Base-by-base conservation (phyloP, 2,113 vertebrate species). In the Phrynosoma blainvillii region DNA sequence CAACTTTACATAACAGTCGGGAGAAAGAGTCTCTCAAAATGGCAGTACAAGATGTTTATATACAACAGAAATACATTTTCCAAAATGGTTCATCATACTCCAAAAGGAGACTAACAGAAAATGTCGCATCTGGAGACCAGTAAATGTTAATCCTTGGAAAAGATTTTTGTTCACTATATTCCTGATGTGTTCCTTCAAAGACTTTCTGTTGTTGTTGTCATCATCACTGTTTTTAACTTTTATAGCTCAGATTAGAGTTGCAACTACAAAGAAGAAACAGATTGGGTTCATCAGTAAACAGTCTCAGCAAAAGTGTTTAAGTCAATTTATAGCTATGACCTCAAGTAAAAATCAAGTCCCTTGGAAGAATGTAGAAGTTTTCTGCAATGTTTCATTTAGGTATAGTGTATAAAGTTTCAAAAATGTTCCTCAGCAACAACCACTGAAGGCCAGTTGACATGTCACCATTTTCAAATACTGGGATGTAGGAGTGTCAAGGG, bases 241-340 rank as follows among this genome's bases (percentile, higher is more conserved):
- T 79, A 52, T 65, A 89, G 74, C 75, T 86, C n/a, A 82, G 8
- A 32, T 23, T 85, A 82, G 21, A 91, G 5, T 2, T 88, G 20
- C 30, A 73, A 88, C 76, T 84, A 85, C 59, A 20, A 92, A 71
- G 40, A 87, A 91, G 32, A 85, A 91, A 90, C 6, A n/a, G 32
- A 42, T 0, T 0, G 12, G 32, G 74, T 5, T 16, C 74, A 9
- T 79, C 74, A 66, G 25, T 52, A 86, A 68, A 75, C n/a, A 56
- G 11, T 40, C 80, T 76, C 90, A 80, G 11, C 62, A 84, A 78
- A 91, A 88, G 3, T n/a, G 25, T 21, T 5, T 2, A n/a, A 5
- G 0, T 6, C 74, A 40, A 86, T 14, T 85, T 87, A 62, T 0
- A 79, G 3, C 6, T 88, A 40, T 88, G 79, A 85, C 62, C 30